Conservation (phyloP, 2,888 invertebrate species). For the Tipula helvola region DNA sequence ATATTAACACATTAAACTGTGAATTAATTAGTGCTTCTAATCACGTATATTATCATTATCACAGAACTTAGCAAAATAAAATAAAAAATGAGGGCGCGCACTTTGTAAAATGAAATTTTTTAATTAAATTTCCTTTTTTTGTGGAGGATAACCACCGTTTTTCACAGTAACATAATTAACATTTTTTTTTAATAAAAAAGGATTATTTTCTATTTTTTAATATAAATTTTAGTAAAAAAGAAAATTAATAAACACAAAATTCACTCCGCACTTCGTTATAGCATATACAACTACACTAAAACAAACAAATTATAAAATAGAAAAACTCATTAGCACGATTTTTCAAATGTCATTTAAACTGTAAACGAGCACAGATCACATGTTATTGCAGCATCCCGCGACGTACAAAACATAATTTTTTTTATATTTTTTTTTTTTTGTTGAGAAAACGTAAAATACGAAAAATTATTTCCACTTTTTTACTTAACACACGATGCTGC, state of each 20-base stretch:
- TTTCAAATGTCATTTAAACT: neutral
- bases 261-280: neutral
- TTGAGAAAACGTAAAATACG: neutral
- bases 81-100: neutral
- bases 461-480: neutral
- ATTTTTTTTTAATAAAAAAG: neutral
- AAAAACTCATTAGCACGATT: constrained; percentile 4
- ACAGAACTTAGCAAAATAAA: neutral
- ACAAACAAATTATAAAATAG: neutral
- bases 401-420: neutral
- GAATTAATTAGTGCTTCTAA: neutral
- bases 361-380: neutral
- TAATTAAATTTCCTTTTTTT: neutral
- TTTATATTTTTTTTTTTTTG: neutral
- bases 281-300: neutral
- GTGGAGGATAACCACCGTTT: neutral
- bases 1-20: neutral
- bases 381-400: neutral
- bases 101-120: neutral
- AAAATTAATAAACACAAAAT: neutral
- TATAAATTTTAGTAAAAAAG: neutral
- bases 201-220: neutral
- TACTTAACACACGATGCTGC: neutral
- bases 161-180: neutral
- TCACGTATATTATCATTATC: neutral